Base-by-base conservation (phyloP, 1,140 invertebrate species). In the Drosophila ficusphila region DNA sequence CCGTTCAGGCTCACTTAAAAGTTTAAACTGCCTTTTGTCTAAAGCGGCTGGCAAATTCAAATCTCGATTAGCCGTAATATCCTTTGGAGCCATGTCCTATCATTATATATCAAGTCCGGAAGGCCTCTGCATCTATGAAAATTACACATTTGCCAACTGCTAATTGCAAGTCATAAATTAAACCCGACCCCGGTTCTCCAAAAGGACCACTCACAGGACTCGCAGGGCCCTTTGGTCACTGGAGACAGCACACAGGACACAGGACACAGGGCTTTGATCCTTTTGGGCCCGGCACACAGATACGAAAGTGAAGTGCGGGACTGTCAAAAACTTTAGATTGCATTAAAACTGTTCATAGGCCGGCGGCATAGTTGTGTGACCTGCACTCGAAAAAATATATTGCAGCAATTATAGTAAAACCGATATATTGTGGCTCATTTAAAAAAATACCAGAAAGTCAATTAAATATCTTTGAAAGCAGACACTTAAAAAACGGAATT, bases 91-190 rank as follows among this genome's bases (percentile, higher is more conserved):
- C 67, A 56, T 56, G 48, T 51, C 61, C 70, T 58, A 73, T 64
- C 42, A 65, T 77, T 61, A 81, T 68, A 54, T 73, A 67, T 67
- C 58, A 67, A 48, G 42, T 49, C 27, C 27, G 25, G 19, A 54
- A 47, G 34, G 58, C 49, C 29, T 49, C 49, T 60, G 41, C 54
- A 64, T 46, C 76, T 64, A 79, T 74, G 73, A 85, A 79, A 79
- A 71, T 85, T 73, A 86, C 71, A 83, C 67, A 85, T 86, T 85
- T 86, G 79, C 79, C 79, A 79, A 77, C 78, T 86, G 67, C 81
- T 85, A 85, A 85, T 85, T 85, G 79, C 81, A 76, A 64, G 81
- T 65, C 65, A 86, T 85, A 85, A 85, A 86, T 85, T 85, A 72
- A 61, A 61, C 62, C 34, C 60, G 65, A 44, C 41, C 62, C 31